A percentile compares a stretch with the other conserved stretches of the same genome.
These are phyloP conservation scores for Nasonia longicornis DNA, from an alignment of 1,140 invertebrate genomes.

Conservation along the genomic window DNA sequence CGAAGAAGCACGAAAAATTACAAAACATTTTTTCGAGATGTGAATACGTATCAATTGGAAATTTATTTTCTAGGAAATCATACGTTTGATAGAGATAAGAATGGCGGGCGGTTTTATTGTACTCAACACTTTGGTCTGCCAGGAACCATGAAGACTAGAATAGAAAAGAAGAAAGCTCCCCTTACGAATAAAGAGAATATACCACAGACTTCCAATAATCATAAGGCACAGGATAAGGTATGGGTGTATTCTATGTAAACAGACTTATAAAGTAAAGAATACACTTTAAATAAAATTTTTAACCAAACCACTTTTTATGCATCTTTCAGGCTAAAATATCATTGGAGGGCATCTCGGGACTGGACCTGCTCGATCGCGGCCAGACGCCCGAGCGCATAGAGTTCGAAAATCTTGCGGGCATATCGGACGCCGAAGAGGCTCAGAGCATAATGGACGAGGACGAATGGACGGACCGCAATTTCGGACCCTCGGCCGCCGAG, in stretches of 20 bases:
- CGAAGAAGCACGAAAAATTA: background rate
- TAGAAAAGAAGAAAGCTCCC: slow-evolving; percentile 62
- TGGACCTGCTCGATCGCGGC: slow-evolving; percentile 74
- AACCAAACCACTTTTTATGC: slow-evolving; percentile 21
- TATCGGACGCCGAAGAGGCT: slow-evolving; percentile 78
- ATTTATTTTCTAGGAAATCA: slow-evolving; percentile 72
- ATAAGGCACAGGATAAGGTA: slow-evolving; percentile 64
- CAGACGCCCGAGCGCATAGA: slow-evolving; percentile 88
- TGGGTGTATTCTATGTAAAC: background rate
- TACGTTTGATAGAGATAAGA: slow-evolving; percentile 80
- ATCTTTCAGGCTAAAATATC: slow-evolving; percentile 57
- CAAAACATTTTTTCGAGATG: background rate
- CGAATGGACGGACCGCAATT: slow-evolving; percentile 93
- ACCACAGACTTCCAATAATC: slow-evolving; percentile 55
- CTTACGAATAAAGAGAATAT: slow-evolving; percentile 67
- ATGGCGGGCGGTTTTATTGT: slow-evolving; percentile 83
- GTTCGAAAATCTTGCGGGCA: slow-evolving; percentile 75
- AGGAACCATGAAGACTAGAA: slow-evolving; percentile 67
- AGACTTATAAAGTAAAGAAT: background rate
- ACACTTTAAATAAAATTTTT: background rate
- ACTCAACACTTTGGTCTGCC: slow-evolving; percentile 81
- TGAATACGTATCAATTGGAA: background rate
- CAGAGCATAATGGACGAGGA: slow-evolving; percentile 90
- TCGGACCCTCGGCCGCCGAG: slow-evolving; percentile 81
- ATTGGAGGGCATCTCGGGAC: slow-evolving; percentile 68